Evolutionary conservation across 2,797 vertebrate genomes (phyloP), one percentile per base, ranked within the genome.

Genomic region (Oceanodroma leucorhoa): DNA sequence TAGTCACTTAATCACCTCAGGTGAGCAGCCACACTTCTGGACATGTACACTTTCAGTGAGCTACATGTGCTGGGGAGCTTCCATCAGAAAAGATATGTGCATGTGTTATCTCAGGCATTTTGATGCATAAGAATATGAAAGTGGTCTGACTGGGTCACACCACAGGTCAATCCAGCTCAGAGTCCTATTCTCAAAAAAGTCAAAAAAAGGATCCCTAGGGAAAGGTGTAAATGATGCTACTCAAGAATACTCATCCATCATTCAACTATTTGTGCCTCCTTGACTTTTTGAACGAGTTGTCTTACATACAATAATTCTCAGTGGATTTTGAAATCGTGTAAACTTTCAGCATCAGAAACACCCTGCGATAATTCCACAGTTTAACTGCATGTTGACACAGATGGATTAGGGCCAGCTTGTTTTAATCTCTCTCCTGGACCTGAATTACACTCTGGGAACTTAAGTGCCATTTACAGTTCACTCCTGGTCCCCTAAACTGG

Each of bases 401-500:
- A 53, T 41, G 26, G 38, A 65, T 57, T 41, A 54, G 10, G 24
- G 17, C 36, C 7, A 40, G 30, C 34, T 76, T 72, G 10, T 82
- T 71, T 66, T 26, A 90, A 53, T n/a, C 26, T 78, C 41, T 83
- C 32, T 41, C 32, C 38, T 75, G 40, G 43, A 87, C 26, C 57
- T 64, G 30, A 88, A 53, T 82, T 84, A 46, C 9, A 32, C 4
- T 67, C 46, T 54, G 22, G 45, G 50, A 67, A 75, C 12, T 38
- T 71, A 53, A 66, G 11, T 65, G 22, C 6, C 87, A 16, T 79
- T 93, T 93, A 58, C 34, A 85, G 20, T 40, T 91, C 50, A 41
- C 5, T 40, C 29, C 75, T 46, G 16, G 21, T 79, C 20, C 7
- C 41, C 72, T 72, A 61, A 81, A 29, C 20, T 57, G 34, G 5